Evolutionary conservation across 1,140 invertebrate genomes (phyloP).

Genomic region (Aporrectodea caliginosa): DNA sequence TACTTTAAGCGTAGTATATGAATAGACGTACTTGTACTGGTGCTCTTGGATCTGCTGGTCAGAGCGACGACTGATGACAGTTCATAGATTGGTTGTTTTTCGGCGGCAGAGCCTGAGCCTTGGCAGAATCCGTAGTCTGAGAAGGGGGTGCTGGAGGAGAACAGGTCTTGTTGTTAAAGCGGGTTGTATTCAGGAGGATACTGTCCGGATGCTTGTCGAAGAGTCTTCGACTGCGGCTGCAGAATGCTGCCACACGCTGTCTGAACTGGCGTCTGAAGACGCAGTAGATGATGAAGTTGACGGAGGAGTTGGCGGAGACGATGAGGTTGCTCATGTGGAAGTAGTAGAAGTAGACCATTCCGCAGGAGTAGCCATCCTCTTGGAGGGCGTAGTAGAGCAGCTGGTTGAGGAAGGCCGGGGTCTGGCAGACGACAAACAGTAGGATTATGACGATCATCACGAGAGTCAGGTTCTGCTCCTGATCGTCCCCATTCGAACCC

Average conservation of each 20-base stretch:
- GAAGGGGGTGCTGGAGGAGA: too few species aligned
- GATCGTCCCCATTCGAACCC: conserved; percentile 4
- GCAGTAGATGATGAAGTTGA: conserved; percentile 32
- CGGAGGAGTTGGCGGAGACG: conserved; percentile 24
- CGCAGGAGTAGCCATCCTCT: conserved; percentile 12
- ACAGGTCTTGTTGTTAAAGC: too few species aligned
- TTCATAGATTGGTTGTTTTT: too few species aligned
- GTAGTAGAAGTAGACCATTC: conserved; percentile 29
- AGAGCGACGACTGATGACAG: too few species aligned
- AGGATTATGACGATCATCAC: conserved; percentile 31
- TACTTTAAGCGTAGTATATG: too few species aligned
- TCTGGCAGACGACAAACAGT: conserved; percentile 26
- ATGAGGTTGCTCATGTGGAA: conserved; percentile 28
- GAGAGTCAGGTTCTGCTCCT: conserved; percentile 30
- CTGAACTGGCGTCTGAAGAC: conserved; percentile 27
- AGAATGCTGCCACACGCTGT: conserved; percentile 18
- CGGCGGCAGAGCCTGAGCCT: too few species aligned
- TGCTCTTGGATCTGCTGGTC: too few species aligned
- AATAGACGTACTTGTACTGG: too few species aligned
- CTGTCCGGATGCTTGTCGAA: too few species aligned
- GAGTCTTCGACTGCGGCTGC: conserved; percentile 2
- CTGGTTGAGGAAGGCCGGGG: conserved; percentile 26
- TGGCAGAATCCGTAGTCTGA: too few species aligned
- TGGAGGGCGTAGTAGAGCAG: conserved; percentile 12
- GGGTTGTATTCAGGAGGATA: too few species aligned